Percentiles rank a stretch among this genome's conserved stretches.
phyloP scores from a whole-genome alignment of 2,797 vertebrate genomes.

The Falco peregrinus region DNA sequence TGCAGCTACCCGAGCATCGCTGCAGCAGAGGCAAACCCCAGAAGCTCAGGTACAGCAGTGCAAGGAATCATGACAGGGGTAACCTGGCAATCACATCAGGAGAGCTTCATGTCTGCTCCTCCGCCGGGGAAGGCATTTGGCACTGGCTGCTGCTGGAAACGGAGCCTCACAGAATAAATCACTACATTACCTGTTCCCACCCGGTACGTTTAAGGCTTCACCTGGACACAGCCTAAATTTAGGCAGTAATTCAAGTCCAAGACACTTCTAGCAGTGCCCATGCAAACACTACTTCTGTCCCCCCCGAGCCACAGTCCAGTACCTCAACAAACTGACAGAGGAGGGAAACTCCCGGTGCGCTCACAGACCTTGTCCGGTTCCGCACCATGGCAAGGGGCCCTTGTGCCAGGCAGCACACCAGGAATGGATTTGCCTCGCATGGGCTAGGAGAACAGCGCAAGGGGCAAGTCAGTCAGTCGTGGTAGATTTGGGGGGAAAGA shows the following conservation, averaged over 20 bases:
- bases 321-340: rapidly evolving
- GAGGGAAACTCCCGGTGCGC: not conserved
- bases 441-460: not conserved
- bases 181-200: not conserved
- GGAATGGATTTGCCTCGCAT: rapidly evolving
- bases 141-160: not conserved
- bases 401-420: not conserved
- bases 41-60: not conserved
- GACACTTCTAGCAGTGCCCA: not conserved
- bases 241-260: not conserved
- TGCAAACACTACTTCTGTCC: rapidly evolving
- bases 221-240: not conserved
- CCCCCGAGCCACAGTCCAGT: not conserved
- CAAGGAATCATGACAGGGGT: not conserved
- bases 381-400: rapidly evolving
- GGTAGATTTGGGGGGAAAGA: not conserved
- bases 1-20: not conserved
- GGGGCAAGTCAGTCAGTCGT: not conserved
- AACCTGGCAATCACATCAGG: not conserved
- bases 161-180: not conserved
- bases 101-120: not conserved
- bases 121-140: not conserved
- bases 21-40: not conserved
- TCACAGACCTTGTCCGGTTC: not conserved
- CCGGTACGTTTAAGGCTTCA: not conserved